Evolutionary conservation across 2,113 vertebrate genomes (phyloP), one percentile per base, ranked within the genome.

Genomic region (Esox niger): DNA sequence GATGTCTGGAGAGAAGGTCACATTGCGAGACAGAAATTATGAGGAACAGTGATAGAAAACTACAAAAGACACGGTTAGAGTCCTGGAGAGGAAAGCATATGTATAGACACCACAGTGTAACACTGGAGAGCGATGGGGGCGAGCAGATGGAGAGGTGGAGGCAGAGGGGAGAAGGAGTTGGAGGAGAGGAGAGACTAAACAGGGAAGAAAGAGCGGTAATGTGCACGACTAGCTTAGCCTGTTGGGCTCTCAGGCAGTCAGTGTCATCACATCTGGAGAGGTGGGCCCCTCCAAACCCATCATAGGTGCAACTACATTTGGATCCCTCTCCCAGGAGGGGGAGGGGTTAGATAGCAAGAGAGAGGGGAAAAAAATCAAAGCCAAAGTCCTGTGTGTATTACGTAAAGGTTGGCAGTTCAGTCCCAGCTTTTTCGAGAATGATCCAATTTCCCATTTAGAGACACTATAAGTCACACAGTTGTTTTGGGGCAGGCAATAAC

Each of bases 321-420:
- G 47, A 52, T 7, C 47, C 17, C 21, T 52, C 17, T 25, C 35
- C 29, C 25, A 47, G n/a, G 49, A 38, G 46, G 30, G 29, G 32
- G 57, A 13, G 27, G 30, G n/a, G n/a, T 52, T 6, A 32, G 58
- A 33, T 2, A n/a, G 60, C 11, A 32, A 10, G 47, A 6, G 17
- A 6, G 17, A 31, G 57, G 15, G 20, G 3, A 20, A 26, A 2
- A 31, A 20, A 59, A 20, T 59, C 17, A 32, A 21, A 57, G 55
- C 6, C 11, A 27, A 25, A 57, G 26, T 21, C 55, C 15, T 4
- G 25, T 23, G 25, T 27, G 55, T 43, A 56, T 76, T 63, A 55
- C 58, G 57, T 67, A 71, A 76, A 58, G 65, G 62, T 56, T 49
- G 30, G 49, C 35, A 17, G 32, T 58, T 49, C 66, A 63, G 60